These are phyloP conservation scores for Macrotrachela quadricornifera DNA, from an alignment of 1,140 invertebrate genomes.

Conservation along the genomic window DNA sequence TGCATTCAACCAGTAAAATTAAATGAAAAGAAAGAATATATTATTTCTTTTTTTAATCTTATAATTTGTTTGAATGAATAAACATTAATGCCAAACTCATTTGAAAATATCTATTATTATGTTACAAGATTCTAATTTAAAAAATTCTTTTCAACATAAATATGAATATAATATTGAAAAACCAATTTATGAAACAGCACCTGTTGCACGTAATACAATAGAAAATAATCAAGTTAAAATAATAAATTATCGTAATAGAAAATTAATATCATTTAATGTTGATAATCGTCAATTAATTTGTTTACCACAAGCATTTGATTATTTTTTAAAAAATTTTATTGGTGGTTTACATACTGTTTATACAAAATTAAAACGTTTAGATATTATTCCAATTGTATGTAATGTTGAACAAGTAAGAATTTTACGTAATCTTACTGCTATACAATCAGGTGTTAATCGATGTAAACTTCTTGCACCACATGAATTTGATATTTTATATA, in stretches of 20 bases:
- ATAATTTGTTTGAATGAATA: too few species aligned
- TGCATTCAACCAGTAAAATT: too few species aligned
- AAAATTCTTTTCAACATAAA: too few species aligned
- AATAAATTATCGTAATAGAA: constrained; percentile 20
- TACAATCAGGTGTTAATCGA: constrained; percentile 92
- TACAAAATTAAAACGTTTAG: constrained; percentile 88
- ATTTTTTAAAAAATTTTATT: constrained; percentile 91
- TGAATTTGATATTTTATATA: constrained; percentile 93
- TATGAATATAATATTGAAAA: too few species aligned
- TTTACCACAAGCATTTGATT: constrained; percentile 84
- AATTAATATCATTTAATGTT: constrained; percentile 89
- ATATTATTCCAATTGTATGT: constrained; percentile 92
- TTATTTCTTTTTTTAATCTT: too few species aligned
- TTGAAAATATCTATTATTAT: too few species aligned
- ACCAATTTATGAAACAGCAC: not conserved
- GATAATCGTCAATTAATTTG: constrained; percentile 87
- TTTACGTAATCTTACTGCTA: constrained; percentile 79
- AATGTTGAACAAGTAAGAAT: constrained; percentile 87
- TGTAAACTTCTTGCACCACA: constrained; percentile 94
- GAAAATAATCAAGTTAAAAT: constrained; percentile 6
- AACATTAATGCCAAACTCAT: too few species aligned
- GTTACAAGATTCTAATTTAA: too few species aligned
- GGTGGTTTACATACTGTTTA: constrained; percentile 95
- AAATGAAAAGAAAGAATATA: too few species aligned
- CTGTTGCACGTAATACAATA: constrained; percentile 3